A percentile compares a stretch with the other conserved stretches of the same genome.
phyloP scores from a whole-genome alignment of 2,797 vertebrate genomes.

The Coregonus ussuriensis region DNA sequence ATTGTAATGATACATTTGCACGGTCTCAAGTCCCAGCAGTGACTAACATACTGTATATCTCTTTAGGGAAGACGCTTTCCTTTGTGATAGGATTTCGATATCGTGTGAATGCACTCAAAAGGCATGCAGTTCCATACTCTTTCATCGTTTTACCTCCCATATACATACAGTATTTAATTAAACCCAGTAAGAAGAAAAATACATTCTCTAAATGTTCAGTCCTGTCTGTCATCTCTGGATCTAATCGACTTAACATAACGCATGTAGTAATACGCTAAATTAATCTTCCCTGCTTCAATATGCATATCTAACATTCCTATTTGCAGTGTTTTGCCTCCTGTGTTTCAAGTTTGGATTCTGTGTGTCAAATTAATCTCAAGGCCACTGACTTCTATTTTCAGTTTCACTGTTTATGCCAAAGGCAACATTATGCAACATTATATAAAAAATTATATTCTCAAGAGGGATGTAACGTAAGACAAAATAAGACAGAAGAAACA shows the following conservation, averaged over 20 bases:
- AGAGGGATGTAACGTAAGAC: constrained; percentile 47
- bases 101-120: not conserved
- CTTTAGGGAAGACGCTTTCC: not conserved
- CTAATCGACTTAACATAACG: not conserved
- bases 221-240: constrained; percentile 3
- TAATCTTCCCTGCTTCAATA: constrained; percentile 18
- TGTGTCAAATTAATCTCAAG: constrained; percentile 64
- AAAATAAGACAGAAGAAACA: constrained; percentile 13
- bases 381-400: constrained; percentile 53
- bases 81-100: not conserved
- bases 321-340: constrained; percentile 30
- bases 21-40: not conserved
- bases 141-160: not conserved
- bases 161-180: not conserved
- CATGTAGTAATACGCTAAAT: constrained; percentile 23
- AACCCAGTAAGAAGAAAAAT: constrained; percentile 19
- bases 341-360: constrained; percentile 49
- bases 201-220: constrained; percentile 11
- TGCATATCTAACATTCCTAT: constrained; percentile 24
- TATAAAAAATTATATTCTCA: constrained; percentile 42
- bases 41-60: not conserved
- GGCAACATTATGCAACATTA: constrained; percentile 30
- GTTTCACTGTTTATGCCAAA: constrained; percentile 64
- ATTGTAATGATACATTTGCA: too few species aligned
- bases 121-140: not conserved